Evolutionary conservation across 2,113 vertebrate species (phyloP).

Genomic region (Nerophis lumbriciformis): DNA sequence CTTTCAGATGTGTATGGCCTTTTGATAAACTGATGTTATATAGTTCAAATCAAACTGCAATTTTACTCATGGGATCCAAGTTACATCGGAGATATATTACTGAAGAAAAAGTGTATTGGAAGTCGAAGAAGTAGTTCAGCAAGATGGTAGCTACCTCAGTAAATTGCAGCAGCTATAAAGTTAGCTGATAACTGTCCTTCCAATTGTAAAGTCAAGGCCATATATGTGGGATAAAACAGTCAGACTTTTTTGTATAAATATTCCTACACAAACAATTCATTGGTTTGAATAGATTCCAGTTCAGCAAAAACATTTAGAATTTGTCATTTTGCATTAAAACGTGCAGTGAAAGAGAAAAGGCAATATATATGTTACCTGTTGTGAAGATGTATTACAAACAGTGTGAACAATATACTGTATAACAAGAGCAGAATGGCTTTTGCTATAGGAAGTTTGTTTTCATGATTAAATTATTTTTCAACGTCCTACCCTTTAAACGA

Average conservation of each 20-base stretch:
- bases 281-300: background rate
- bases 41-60: too few relatives aligned
- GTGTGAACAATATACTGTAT: background rate
- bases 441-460: too few relatives aligned
- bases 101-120: background rate
- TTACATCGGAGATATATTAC: background rate
- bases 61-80: too few relatives aligned
- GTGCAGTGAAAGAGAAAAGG: too few relatives aligned
- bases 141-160: background rate
- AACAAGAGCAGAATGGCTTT: background rate
- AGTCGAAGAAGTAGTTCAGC: background rate
- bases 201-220: conserved; percentile 23
- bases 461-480: too few relatives aligned
- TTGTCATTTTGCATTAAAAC: background rate
- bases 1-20: too few relatives aligned
- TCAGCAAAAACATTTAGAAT: background rate
- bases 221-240: background rate
- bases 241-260: background rate
- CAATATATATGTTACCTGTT: background rate
- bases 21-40: too few relatives aligned
- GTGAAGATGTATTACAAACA: background rate
- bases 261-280: too few relatives aligned
- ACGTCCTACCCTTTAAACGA: background rate
- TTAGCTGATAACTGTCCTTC: conserved; percentile 17
- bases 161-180: conserved; percentile 8